These are phyloP conservation scores for Panthera tigris DNA, from an alignment of 2,113 vertebrate genomes.

Conservation along the genomic window DNA sequence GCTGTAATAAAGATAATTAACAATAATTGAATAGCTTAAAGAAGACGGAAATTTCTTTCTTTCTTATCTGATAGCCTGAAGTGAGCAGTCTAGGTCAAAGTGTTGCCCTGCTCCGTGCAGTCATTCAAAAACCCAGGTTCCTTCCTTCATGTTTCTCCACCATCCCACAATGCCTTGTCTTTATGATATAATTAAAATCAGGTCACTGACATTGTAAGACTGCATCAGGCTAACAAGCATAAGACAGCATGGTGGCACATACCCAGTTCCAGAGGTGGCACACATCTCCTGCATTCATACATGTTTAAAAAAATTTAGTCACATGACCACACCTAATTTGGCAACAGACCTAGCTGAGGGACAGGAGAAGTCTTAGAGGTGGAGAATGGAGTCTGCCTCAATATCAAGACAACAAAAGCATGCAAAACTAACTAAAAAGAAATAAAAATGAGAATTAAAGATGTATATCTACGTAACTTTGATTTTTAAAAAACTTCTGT, in stretches of 20 bases:
- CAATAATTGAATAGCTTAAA: not conserved
- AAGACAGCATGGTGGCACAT: not conserved
- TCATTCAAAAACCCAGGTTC: not conserved
- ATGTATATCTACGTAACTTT: not conserved
- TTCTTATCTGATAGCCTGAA: not conserved
- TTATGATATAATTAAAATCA: not conserved
- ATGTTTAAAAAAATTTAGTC: not conserved
- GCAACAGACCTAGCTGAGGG: not conserved
- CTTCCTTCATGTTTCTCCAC: not conserved
- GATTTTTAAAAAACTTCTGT: not conserved
- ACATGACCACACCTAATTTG: not conserved
- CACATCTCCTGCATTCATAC: not conserved
- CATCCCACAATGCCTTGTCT: not conserved
- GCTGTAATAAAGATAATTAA: not conserved
- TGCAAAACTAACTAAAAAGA: not conserved
- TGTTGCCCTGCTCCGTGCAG: not conserved
- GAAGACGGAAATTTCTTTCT: not conserved
- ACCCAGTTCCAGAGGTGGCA: not conserved
- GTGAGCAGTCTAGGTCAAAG: not conserved
- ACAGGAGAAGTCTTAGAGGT: too few species aligned
- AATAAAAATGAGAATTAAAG: not conserved
- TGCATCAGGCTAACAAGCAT: not conserved
- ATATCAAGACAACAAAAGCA: not conserved
- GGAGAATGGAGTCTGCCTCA: not conserved
- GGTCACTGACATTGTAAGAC: not conserved